Percentiles rank a stretch among this genome's conserved stretches.
phyloP scores from a whole-genome alignment of 2,797 vertebrate genomes.

The Galaxias olidus region DNA sequence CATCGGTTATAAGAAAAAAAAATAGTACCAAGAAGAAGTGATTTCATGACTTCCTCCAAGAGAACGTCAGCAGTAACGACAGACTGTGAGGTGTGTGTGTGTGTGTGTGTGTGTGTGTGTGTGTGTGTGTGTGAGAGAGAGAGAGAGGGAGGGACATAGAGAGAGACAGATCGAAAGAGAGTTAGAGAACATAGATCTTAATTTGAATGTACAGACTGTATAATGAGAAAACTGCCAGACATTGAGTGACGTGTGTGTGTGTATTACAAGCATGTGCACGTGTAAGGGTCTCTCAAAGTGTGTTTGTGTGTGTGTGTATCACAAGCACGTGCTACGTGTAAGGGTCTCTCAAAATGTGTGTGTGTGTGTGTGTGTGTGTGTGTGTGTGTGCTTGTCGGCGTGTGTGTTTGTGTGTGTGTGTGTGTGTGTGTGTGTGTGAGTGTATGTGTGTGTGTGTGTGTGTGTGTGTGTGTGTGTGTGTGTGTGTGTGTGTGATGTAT shows the following conservation, averaged over 20 bases:
- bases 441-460: conserved; percentile 26
- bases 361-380: background rate
- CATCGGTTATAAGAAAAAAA: too few relatives aligned
- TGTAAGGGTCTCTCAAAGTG: background rate
- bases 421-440: conserved; percentile 8
- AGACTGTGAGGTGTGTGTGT: too few relatives aligned
- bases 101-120: too few relatives aligned
- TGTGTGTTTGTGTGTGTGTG: conserved; percentile 13
- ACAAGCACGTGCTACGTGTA: background rate
- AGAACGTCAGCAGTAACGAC: background rate
- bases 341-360: background rate
- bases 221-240: conserved; percentile 45
- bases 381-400: background rate
- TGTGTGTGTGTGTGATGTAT: conserved; percentile 22
- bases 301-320: background rate
- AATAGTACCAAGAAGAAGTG: too few relatives aligned
- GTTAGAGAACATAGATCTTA: too few relatives aligned
- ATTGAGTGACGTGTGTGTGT: conserved; percentile 32
- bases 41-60: too few relatives aligned
- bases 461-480: conserved; percentile 40
- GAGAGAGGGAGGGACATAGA: background rate
- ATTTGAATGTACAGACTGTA: too few relatives aligned
- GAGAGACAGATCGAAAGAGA: too few relatives aligned
- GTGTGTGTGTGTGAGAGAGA: too few relatives aligned
- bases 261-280: background rate